A percentile compares a stretch with the other conserved stretches of the same genome.
These are phyloP conservation scores for Zoanthus solanderi DNA, from an alignment of 92 coral and sea anemone genomes.

Conservation along the genomic window DNA sequence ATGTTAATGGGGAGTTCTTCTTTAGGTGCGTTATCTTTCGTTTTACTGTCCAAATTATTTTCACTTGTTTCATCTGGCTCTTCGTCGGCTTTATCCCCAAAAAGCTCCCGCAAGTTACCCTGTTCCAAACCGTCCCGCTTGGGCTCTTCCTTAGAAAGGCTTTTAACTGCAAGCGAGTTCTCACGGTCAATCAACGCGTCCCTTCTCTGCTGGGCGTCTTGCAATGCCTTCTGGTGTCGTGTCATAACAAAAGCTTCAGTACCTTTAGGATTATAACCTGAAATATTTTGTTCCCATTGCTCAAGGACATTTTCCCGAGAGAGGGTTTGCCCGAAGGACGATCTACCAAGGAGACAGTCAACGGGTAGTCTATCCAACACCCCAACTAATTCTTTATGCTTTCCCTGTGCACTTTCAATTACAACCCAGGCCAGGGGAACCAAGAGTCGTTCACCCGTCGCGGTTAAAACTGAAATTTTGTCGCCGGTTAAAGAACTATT, in stretches of 20 bases:
- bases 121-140: too few relatives aligned
- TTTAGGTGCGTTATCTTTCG: not conserved
- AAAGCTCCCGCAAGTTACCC: not conserved
- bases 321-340: not conserved
- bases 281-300: conserved; percentile 32
- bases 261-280: conserved; percentile 35
- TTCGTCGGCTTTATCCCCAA: not conserved
- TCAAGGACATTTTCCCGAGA: too few relatives aligned
- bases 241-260: not conserved
- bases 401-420: not conserved
- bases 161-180: not conserved
- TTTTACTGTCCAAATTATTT: not conserved
- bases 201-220: conserved; percentile 41
- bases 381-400: conserved; percentile 48
- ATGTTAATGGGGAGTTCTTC: not conserved
- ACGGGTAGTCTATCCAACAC: conserved; percentile 43
- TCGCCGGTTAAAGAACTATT: conserved; percentile 2
- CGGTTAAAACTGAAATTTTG: conserved; percentile 44
- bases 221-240: conserved; percentile 29
- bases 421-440: conserved; percentile 50
- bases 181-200: conserved; percentile 55
- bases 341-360: conserved; percentile 53
- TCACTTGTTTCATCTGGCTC: not conserved
- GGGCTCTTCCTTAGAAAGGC: not conserved
- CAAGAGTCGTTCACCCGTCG: conserved; percentile 47